Conservation (phyloP, 2,888 invertebrate genomes). For the Oscheius myriophilus region DNA sequence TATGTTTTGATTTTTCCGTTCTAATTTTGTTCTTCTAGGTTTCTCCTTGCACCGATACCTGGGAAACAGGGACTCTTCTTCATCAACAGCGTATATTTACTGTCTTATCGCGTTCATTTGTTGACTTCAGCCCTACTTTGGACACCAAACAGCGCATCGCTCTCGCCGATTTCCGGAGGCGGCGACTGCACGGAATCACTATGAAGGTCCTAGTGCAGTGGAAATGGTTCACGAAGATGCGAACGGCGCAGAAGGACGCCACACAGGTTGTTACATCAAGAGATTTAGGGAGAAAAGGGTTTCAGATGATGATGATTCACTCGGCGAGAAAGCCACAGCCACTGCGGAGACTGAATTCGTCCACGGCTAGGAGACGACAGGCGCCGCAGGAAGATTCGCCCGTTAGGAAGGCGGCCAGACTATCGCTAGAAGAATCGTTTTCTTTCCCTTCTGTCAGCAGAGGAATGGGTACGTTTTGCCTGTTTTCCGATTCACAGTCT, state of each 20-base stretch:
- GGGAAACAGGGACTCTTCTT: no score
- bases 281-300: no score
- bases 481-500: no score
- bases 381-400: not conserved
- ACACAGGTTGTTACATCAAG: not conserved
- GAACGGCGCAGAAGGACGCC: not conserved
- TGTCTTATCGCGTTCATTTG: no score
- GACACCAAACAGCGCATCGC: conserved; percentile 14
- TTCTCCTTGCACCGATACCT: not conserved
- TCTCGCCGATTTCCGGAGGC: conserved; percentile 10
- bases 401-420: conserved; percentile 2
- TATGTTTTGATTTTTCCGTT: conserved; percentile 1
- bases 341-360: not conserved
- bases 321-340: no score
- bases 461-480: no score
- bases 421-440: conserved; percentile 25
- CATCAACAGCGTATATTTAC: no score
- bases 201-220: conserved; percentile 24
- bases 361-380: not conserved
- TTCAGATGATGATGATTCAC: no score
- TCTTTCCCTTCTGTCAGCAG: conserved; percentile 2
- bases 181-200: conserved; percentile 26
- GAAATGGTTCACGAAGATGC: conserved; percentile 8
- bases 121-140: conserved; percentile 1
- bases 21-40: not conserved